Evolutionary conservation across 2,888 invertebrate species (phyloP).

Genomic region (Standfussiana lucernea): DNA sequence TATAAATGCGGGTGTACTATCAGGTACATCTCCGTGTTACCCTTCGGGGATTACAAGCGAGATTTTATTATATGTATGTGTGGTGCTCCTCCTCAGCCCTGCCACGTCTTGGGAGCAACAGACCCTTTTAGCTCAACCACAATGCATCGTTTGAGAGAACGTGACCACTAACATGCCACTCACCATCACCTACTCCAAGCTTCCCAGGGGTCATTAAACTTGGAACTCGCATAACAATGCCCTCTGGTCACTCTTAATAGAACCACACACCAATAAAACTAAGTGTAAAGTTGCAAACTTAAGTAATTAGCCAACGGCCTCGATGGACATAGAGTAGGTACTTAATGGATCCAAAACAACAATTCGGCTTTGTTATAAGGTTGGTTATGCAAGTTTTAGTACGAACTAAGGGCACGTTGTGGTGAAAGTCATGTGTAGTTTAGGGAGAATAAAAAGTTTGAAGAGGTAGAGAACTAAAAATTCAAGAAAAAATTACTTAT

Average conservation of each 20-base stretch:
- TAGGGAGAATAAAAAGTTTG: not conserved
- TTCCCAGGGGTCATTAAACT: constrained; percentile 15
- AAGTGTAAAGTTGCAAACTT: constrained; percentile 56
- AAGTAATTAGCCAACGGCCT: constrained; percentile 53
- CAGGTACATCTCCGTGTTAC: not conserved
- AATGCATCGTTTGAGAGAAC: not conserved
- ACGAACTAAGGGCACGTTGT: not conserved
- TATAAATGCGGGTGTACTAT: not conserved
- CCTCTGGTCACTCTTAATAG: constrained; percentile 19
- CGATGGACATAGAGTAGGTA: constrained; percentile 27
- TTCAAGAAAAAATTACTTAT: no score
- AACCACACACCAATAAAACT: constrained; percentile 39
- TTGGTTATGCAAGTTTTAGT: not conserved
- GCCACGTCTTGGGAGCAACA: not conserved
- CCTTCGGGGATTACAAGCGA: not conserved
- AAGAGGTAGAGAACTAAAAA: not conserved
- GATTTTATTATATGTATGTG: not conserved
- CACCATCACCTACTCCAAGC: not conserved
- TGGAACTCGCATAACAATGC: constrained; percentile 6
- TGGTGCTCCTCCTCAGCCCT: not conserved
- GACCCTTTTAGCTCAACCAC: not conserved
- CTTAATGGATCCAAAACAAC: constrained; percentile 46
- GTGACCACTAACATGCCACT: constrained; percentile 22
- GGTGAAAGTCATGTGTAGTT: not conserved
- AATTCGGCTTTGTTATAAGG: constrained; percentile 26